phyloP scores from a whole-genome alignment of 2,888 invertebrate species.

The Calliphora vomitoria region DNA sequence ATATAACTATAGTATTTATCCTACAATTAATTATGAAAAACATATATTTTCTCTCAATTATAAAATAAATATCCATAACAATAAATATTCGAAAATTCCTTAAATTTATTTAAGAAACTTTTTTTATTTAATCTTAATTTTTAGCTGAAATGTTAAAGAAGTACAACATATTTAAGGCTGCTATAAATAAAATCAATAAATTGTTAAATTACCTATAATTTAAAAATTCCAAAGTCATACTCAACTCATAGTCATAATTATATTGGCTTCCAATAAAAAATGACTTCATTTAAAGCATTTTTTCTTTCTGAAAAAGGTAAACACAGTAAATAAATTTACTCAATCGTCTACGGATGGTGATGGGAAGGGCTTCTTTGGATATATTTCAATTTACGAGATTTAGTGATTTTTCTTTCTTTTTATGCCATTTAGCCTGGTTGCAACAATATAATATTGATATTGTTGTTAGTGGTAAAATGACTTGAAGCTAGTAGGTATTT shows the following conservation, averaged over 20 bases:
- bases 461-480: conserved; percentile 16
- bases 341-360: not conserved
- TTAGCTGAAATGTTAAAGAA: too few species aligned
- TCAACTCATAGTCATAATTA: conserved; percentile 27
- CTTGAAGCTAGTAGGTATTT: not conserved
- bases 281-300: conserved; percentile 52
- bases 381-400: conserved; percentile 63
- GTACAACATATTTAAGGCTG: too few species aligned
- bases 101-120: too few species aligned
- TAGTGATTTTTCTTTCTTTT: not conserved
- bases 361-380: conserved; percentile 59
- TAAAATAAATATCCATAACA: not conserved
- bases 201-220: conserved; percentile 61
- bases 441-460: conserved; percentile 32
- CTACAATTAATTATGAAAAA: too few species aligned
- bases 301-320: conserved; percentile 9
- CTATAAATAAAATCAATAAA: conserved; percentile 53
- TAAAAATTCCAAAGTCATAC: conserved; percentile 61
- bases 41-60: too few species aligned
- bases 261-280: conserved; percentile 37
- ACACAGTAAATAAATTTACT: conserved; percentile 39
- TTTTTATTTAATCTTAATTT: too few species aligned
- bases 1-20: too few species aligned
- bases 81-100: not conserved
- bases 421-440: not conserved